Evolutionary conservation across 2,113 vertebrate genomes (phyloP).

Genomic region (Corvus cornix): DNA sequence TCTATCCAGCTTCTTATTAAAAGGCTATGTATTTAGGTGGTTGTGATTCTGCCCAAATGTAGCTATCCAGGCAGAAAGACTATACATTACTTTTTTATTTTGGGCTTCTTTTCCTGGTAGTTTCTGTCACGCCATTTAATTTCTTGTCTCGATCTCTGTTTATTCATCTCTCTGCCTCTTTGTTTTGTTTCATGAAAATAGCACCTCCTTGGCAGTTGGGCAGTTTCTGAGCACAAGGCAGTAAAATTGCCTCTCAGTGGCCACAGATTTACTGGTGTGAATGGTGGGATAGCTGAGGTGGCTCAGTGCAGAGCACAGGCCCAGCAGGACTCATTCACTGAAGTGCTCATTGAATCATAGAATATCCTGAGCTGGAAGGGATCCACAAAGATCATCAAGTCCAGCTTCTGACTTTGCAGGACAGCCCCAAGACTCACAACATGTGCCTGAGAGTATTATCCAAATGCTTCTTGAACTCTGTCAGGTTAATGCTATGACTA

Average conservation of each 20-base stretch:
- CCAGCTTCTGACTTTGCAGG: background rate
- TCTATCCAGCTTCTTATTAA: background rate
- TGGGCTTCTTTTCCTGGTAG: background rate
- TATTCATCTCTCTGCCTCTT: background rate
- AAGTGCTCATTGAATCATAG: background rate
- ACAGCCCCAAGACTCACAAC: background rate
- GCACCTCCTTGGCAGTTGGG: fast-evolving
- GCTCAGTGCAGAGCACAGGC: background rate
- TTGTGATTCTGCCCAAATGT: background rate
- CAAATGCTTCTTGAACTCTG: background rate
- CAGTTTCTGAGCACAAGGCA: background rate
- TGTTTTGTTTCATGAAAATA: background rate
- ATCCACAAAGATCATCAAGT: background rate
- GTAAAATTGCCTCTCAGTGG: background rate
- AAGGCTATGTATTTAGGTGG: background rate
- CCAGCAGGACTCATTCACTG: background rate
- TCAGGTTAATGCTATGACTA: background rate
- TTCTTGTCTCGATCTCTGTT: background rate
- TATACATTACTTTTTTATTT: background rate
- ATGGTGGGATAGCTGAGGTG: background rate
- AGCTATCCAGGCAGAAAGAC: background rate
- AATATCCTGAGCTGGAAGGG: background rate
- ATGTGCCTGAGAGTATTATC: fast-evolving
- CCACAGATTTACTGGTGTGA: background rate
- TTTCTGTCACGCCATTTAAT: background rate